Conservation (phyloP, 2,888 invertebrate genomes). For the Aleiodes alternator region DNA sequence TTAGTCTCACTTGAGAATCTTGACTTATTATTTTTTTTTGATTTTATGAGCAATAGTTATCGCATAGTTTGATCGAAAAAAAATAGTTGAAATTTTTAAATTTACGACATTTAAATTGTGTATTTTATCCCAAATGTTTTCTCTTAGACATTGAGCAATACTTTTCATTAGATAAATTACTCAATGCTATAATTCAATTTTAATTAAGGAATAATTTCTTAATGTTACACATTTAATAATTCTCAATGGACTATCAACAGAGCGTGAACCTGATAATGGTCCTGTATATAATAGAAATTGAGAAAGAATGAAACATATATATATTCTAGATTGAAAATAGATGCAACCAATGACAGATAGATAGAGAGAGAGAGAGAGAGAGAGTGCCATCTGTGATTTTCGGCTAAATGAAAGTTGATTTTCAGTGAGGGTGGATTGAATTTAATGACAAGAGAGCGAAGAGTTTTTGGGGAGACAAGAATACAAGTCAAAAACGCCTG, state of each 20-base stretch:
- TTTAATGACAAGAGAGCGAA: conserved; percentile 28
- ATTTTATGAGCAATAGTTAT: conserved; percentile 36
- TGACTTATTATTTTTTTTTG: conserved; percentile 26
- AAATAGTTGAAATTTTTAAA: conserved; percentile 25
- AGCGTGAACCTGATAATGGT: conserved; percentile 55
- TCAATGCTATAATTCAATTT: conserved; percentile 5
- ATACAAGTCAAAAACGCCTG: conserved; percentile 27
- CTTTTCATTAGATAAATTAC: not conserved
- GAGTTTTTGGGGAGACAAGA: not conserved
- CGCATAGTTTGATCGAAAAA: conserved; percentile 37
- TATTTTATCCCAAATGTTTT: too few relatives aligned
- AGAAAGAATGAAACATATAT: not conserved
- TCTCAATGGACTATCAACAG: conserved; percentile 63
- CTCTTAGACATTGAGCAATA: too few relatives aligned
- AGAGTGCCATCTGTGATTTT: conserved; percentile 55
- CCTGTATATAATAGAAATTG: conserved; percentile 34
- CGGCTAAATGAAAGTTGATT: conserved; percentile 47
- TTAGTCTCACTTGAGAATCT: conserved; percentile 53
- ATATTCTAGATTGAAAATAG: conserved; percentile 23
- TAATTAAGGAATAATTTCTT: conserved; percentile 58
- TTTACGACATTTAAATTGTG: not conserved
- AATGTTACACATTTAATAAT: conserved; percentile 65
- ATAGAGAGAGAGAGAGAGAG: conserved; percentile 8
- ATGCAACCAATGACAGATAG: conserved; percentile 41
- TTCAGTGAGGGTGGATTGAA: conserved; percentile 45